Base-by-base conservation (phyloP, 2,888 invertebrate genomes). In the Cinara cedri region DNA sequence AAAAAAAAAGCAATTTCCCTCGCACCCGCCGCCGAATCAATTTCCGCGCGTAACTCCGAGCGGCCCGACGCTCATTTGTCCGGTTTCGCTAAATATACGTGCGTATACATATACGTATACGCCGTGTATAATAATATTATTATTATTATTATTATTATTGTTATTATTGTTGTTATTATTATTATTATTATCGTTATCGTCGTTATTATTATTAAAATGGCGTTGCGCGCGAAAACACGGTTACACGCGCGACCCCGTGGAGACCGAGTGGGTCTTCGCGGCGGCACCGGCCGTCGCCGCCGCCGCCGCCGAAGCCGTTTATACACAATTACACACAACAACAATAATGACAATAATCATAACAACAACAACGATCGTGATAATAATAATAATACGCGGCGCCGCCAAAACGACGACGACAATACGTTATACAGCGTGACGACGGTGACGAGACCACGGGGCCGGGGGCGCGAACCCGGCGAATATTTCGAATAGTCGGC, bases 1-100 rank as follows among this genome's bases (percentile, higher is more conserved):
- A 16, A 68, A 34, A 65, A 42, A 60, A 63, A 74, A 63, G 72
- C 62, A 72, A 72, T 72, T 72, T 72, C 72, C 72, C 62, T 51
- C 34, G n/a, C 46, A 4, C 16, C 26, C 21, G 19, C 24, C 49
- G 51, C 62, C 34, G 62, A 62, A 24, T 21, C 63, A 42, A 74
- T 74, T 74, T 63, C 42, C 42, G 21, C 44, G 26, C 26, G 46
- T 62, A 60, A 60, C 13, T 62, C 34, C 57, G 44, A 1, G 21
- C 9, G 51, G 4, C 3, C 14, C 19, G 71, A 46, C 49, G 21
- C 16, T 51, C 51, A 74, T 63, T 74, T 74, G 42, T 74, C 74
- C 62, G 74, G 74, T 51, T 74, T 74, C 74, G 9, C 19, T 34
- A 26, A 10, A 14, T 51, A 9, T 19, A 11, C n/a, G 6, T 24